These are phyloP conservation scores for Chiloscyllium plagiosum DNA, from an alignment of 2,113 vertebrate species.

Conservation along the genomic window DNA sequence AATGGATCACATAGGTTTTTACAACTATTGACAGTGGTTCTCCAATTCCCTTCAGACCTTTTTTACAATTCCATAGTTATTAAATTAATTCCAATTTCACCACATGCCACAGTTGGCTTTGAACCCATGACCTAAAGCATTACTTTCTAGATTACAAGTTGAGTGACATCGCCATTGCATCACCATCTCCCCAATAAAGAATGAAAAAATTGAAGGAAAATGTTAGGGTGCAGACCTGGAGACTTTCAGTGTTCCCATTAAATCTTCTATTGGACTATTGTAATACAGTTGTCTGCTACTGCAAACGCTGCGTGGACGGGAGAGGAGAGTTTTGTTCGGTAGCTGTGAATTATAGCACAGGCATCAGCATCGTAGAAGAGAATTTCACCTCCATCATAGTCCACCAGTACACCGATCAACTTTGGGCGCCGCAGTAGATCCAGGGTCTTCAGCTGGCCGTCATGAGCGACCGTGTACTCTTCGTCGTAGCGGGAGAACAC, in stretches of 20 bases:
- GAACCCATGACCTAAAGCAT: no score
- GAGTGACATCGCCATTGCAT: no score
- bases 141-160: no score
- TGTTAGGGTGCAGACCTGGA: background rate
- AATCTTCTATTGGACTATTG: slow-evolving; percentile 31
- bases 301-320: slow-evolving; percentile 74
- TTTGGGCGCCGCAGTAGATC: slow-evolving; percentile 59
- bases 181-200: background rate
- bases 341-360: slow-evolving; percentile 59
- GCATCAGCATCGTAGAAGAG: slow-evolving; percentile 73
- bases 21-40: no score
- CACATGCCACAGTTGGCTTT: no score
- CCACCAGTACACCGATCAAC: slow-evolving; percentile 69
- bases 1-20: no score
- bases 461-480: slow-evolving; percentile 76
- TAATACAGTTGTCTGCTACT: slow-evolving; percentile 72
- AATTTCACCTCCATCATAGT: slow-evolving; percentile 69
- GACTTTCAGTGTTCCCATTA: no score
- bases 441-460: slow-evolving; percentile 52
- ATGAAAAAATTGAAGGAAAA: background rate
- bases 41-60: no score
- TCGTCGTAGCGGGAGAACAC: slow-evolving; percentile 77
- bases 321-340: slow-evolving; percentile 53
- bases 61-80: no score
- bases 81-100: no score